Base-by-base conservation (phyloP, 2,797 vertebrate genomes). In the Pelobates cultripes region DNA sequence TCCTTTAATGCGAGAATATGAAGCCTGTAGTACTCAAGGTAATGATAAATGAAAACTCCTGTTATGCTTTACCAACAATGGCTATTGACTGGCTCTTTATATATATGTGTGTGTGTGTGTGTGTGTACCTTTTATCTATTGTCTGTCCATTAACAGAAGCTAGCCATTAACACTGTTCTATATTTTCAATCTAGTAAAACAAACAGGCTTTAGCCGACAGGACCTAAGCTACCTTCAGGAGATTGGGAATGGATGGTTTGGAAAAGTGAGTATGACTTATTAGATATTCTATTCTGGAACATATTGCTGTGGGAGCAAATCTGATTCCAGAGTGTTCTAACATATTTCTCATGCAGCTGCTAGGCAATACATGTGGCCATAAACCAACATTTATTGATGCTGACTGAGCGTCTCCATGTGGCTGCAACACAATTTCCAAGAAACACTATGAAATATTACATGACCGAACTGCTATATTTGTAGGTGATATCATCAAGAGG, bases 171-270 rank as follows among this genome's bases (percentile, higher is more conserved):
- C 47, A 6, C 47, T 51, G 10, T 61, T 68, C 44, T 47, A 2
- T 79, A 13, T 63, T 7, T 78, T 53, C 89, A 86, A 88, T 64
- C 81, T 88, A 83, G 91, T 87, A 74, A 91, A 89, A 53, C 90
- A 89, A 2, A 83, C 95, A 85, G 94, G 94, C 87, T 95, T 97
- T 80, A 96, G 95, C 90, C 93, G 96, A 70, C 96, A 97, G 85
- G 91, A 96, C 53, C 93, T 97, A 82, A 97, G 96, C 90, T 97
- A 97, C 88, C 93, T 97, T 71, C 96, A 97, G 86, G 96, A 97
- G 89, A 97, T 97, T 64, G 96, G 96, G 84, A 97, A 95, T 85
- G 96, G 96, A 87, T 97, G 96, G 96, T 97, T 97, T 86, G 96
- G 96, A 86, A 97, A 97, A 94, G 96, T 97, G 88, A 91, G 90